A percentile compares a stretch with the other conserved stretches of the same genome.
These are phyloP conservation scores for Heliocidaris tuberculata DNA, from an alignment of 35 echinoderm and acorn worm genomes.

Conservation along the genomic window DNA sequence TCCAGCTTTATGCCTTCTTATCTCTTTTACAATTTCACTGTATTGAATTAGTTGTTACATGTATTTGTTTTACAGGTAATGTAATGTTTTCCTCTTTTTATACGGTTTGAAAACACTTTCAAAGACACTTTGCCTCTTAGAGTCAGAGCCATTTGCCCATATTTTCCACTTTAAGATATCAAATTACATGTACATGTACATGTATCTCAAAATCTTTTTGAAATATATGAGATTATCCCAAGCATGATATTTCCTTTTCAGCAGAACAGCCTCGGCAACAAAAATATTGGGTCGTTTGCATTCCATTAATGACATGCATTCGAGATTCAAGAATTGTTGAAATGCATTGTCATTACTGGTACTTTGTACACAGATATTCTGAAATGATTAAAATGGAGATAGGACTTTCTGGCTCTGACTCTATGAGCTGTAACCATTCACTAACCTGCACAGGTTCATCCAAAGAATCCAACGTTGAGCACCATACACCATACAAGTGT, in stretches of 20 bases:
- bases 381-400: background rate
- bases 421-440: background rate
- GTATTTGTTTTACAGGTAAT: background rate
- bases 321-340: too few relatives aligned
- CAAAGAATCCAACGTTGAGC: background rate
- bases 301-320: too few relatives aligned
- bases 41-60: background rate
- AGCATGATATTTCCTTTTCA: too few relatives aligned
- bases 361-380: too few relatives aligned
- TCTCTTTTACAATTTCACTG: too few relatives aligned
- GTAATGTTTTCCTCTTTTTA: background rate
- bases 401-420: background rate
- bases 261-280: too few relatives aligned
- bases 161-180: background rate
- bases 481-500: background rate
- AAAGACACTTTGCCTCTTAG: background rate
- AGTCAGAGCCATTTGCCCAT: background rate
- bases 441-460: constrained; percentile 5
- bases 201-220: background rate
- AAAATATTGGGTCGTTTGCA: too few relatives aligned
- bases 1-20: too few relatives aligned
- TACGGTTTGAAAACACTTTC: background rate
- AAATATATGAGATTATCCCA: too few relatives aligned
- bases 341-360: too few relatives aligned
- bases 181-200: too few relatives aligned